Percentiles rank a stretch among this genome's conserved stretches.
These are phyloP conservation scores for Laspeyria flexula DNA, from an alignment of 2,888 invertebrate genomes.

Conservation along the genomic window DNA sequence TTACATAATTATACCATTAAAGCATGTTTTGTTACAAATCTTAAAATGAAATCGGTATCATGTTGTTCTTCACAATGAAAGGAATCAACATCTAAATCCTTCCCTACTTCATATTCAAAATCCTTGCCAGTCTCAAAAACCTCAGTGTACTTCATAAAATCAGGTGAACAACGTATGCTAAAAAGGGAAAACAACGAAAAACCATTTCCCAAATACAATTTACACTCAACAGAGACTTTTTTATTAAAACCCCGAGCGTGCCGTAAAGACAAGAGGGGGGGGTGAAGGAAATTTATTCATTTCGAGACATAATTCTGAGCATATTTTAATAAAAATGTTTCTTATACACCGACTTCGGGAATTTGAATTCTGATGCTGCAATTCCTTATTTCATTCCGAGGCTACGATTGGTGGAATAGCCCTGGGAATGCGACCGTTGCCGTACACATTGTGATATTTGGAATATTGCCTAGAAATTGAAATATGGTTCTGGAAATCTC, in stretches of 20 bases:
- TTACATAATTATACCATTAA: no score
- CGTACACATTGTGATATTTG: neutral
- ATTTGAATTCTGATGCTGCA: constrained; percentile 55
- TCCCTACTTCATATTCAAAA: constrained; percentile 12
- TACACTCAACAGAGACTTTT: constrained; percentile 57
- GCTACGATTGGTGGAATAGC: constrained; percentile 3
- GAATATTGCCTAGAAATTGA: neutral
- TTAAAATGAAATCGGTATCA: neutral
- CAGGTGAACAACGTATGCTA: constrained; percentile 40
- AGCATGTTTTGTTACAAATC: neutral
- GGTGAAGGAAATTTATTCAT: constrained; percentile 72
- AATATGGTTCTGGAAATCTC: neutral
- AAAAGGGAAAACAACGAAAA: constrained; percentile 43
- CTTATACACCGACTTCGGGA: constrained; percentile 35
- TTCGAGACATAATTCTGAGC: constrained; percentile 69
- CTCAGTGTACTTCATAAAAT: constrained; percentile 30
- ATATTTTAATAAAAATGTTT: constrained; percentile 73
- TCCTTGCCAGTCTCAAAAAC: constrained; percentile 11
- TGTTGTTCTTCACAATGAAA: neutral
- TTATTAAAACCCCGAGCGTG: constrained; percentile 63
- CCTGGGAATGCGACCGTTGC: neutral
- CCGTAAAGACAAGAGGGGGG: constrained; percentile 66
- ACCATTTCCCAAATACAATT: constrained; percentile 58
- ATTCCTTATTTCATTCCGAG: constrained; percentile 37
- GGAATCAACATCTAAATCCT: neutral